Conservation (phyloP, 2,797 vertebrate species). For the Sebastes matsubarae region DNA sequence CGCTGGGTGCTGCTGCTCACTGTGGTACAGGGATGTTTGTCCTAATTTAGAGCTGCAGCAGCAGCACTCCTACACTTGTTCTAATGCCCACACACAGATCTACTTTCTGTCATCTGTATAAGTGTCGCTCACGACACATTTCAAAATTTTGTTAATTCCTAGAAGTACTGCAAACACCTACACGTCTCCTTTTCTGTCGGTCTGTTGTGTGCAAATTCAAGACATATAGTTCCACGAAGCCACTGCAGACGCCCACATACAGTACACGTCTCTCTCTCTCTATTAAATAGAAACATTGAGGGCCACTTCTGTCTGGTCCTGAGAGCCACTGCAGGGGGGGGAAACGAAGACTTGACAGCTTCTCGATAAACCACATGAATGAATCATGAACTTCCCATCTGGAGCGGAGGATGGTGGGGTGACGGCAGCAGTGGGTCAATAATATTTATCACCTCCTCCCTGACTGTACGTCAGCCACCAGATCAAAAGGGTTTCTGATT, state of each 20-base stretch:
- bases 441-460: constrained; percentile 34
- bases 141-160: constrained; percentile 8
- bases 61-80: constrained; percentile 25
- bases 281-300: constrained; percentile 26
- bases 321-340: constrained; percentile 9
- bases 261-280: not conserved
- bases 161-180: constrained; percentile 23
- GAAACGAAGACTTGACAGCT: constrained; percentile 33
- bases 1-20: constrained; percentile 24
- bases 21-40: constrained; percentile 7
- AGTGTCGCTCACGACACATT: constrained; percentile 16
- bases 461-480: constrained; percentile 10
- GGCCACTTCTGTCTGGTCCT: constrained; percentile 30
- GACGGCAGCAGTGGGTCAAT: constrained; percentile 47
- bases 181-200: constrained; percentile 16
- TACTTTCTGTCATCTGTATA: constrained; percentile 25
- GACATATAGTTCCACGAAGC: not conserved
- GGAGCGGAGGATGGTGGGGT: constrained; percentile 26
- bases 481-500: constrained; percentile 14
- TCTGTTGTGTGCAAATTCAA: constrained; percentile 5
- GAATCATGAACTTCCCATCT: constrained; percentile 65
- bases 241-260: constrained; percentile 15
- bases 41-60: constrained; percentile 31
- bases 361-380: constrained; percentile 60
- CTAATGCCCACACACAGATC: constrained; percentile 19